Conservation (phyloP, 1,140 invertebrate genomes). For the Sesamia nonagrioides region DNA sequence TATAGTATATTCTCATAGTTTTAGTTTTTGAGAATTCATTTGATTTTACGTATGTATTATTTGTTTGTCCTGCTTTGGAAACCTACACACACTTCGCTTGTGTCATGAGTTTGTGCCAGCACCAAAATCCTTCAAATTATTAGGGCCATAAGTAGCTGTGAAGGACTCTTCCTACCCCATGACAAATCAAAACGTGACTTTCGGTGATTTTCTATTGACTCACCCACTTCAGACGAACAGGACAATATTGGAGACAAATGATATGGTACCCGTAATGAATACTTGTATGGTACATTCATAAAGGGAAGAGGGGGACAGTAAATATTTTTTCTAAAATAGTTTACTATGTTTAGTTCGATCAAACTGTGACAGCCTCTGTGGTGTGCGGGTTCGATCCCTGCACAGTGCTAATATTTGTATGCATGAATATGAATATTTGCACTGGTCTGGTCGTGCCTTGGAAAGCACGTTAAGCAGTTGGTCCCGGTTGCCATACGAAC, state of each 20-base stretch:
- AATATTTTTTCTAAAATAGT: background rate
- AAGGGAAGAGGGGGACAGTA: background rate
- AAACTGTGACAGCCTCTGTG: too few relatives aligned
- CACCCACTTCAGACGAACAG: background rate
- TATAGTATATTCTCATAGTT: too few relatives aligned
- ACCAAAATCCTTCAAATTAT: conserved; percentile 68
- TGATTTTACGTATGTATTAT: too few relatives aligned
- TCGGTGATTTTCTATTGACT: conserved; percentile 48
- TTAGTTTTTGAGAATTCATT: too few relatives aligned
- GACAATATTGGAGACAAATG: conserved; percentile 30
- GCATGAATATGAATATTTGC: too few relatives aligned
- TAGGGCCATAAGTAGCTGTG: conserved; percentile 70
- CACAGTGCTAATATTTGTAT: too few relatives aligned
- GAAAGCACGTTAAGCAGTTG: too few relatives aligned
- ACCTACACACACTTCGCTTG: background rate
- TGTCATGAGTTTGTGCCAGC: conserved; percentile 44
- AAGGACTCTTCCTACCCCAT: conserved; percentile 65
- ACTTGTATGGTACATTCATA: background rate
- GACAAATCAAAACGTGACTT: conserved; percentile 60
- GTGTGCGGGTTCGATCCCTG: too few relatives aligned
- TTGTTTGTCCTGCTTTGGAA: too few relatives aligned
- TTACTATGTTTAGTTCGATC: background rate
- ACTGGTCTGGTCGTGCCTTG: too few relatives aligned
- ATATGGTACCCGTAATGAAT: conserved; percentile 24
- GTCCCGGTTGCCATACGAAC: too few relatives aligned